A percentile compares a stretch with the other conserved stretches of the same genome.
phyloP scores from a whole-genome alignment of 1,140 invertebrate species.

The Drosophila nikananu region DNA sequence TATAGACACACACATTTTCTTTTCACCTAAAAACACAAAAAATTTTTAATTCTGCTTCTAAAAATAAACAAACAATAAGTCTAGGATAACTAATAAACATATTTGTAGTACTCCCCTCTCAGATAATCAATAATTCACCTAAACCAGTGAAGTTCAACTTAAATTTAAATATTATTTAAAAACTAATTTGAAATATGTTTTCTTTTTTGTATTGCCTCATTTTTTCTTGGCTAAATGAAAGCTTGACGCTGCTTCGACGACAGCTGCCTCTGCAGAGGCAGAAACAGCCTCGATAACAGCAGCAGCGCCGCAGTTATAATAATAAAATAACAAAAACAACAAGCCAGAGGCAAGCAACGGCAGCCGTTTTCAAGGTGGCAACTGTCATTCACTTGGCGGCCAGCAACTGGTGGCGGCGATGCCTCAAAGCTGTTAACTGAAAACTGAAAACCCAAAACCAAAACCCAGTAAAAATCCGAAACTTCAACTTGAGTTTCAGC shows the following conservation, averaged over 20 bases:
- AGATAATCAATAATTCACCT: too few relatives aligned
- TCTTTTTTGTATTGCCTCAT: neutral
- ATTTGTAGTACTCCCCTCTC: too few relatives aligned
- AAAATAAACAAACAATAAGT: too few relatives aligned
- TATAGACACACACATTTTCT: too few relatives aligned
- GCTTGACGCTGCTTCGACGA: slow-evolving; percentile 65
- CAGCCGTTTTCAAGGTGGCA: slow-evolving; percentile 75
- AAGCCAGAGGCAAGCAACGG: slow-evolving; percentile 10
- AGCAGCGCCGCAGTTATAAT: slow-evolving; percentile 7
- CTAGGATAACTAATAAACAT: neutral
- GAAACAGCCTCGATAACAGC: slow-evolving; percentile 30
- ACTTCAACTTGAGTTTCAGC: slow-evolving; percentile 38
- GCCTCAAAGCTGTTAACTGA: slow-evolving; percentile 41
- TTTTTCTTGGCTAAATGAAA: slow-evolving; percentile 66
- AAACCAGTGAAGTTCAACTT: neutral
- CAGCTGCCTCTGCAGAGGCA: slow-evolving; percentile 64
- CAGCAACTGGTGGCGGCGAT: slow-evolving; percentile 39
- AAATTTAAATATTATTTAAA: neutral
- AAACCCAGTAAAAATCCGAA: slow-evolving; percentile 21
- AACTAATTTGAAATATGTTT: neutral
- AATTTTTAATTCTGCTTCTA: too few relatives aligned
- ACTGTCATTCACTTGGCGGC: slow-evolving; percentile 77
- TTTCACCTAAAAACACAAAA: too few relatives aligned
- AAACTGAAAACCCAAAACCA: slow-evolving; percentile 32
- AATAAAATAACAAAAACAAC: slow-evolving; percentile 18